Percentiles rank a stretch among this genome's conserved stretches.
Conservation (phyloP, 2,888 invertebrate genomes). For the Tipula unca region DNA sequence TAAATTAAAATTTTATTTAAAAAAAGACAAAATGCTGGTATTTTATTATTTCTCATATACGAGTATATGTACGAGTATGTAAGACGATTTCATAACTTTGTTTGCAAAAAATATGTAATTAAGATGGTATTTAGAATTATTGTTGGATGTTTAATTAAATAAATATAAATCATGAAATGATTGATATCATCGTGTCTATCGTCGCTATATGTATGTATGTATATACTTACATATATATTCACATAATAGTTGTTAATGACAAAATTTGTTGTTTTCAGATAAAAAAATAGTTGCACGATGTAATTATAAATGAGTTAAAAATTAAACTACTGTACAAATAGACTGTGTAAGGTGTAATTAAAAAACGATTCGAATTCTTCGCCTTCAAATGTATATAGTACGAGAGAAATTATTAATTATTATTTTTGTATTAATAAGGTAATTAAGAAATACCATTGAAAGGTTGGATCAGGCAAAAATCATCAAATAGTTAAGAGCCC, state of each 20-base stretch:
- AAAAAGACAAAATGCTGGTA: background rate
- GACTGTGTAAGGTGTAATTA: background rate
- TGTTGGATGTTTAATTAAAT: background rate
- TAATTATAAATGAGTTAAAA: background rate
- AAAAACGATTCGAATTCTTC: background rate
- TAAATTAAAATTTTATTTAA: background rate
- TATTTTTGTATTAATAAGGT: background rate
- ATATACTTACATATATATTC: too few species aligned
- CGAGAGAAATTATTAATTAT: background rate
- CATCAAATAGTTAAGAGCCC: background rate
- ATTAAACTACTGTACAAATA: background rate
- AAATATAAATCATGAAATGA: background rate
- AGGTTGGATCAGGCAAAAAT: background rate
- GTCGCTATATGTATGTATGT: too few species aligned
- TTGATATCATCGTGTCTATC: background rate
- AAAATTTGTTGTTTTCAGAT: background rate
- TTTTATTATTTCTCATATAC: background rate
- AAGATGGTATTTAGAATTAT: background rate
- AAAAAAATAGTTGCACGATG: background rate
- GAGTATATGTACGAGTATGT: background rate
- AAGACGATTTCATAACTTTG: background rate
- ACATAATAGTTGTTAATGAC: background rate
- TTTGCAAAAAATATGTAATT: background rate
- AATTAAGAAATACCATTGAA: background rate
- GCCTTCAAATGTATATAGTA: background rate